Evolutionary conservation across 2,113 vertebrate genomes (phyloP), one percentile per base, ranked within the genome.

Genomic region (Stegostoma tigrinum): DNA sequence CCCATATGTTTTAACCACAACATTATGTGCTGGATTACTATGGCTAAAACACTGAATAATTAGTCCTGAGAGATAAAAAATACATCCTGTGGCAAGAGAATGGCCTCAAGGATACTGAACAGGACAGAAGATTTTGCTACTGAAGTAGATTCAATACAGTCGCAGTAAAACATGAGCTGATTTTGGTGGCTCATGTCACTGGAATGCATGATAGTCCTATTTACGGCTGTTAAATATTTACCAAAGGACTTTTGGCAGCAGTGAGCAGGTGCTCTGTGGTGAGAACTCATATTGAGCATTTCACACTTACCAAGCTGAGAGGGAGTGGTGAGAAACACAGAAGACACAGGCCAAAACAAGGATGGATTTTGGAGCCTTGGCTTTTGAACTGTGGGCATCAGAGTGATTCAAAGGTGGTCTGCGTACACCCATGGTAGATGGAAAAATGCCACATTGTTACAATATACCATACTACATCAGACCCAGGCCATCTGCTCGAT

Each of bases 171-270:
- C 72, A 95, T 95, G 64, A 95, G 94, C 67, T 34, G 45, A 34
- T 72, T 72, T 68, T 95, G 68, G 42, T 95, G 38, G 24, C 94
- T 95, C 94, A 95, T 27, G 27, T 72, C 67, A 95, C 94, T 30
- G 42, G 94, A 95, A 95, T 95, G 94, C 68, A 95, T 42, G 48
- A 27, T 15, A 93, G 42, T 14, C 5, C 67, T 95, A 48, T 48
- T 72, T 95, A 95, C 14, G 24, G 45, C 67, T 95, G 67, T 95
- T 95, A 95, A 95, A 72, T 75, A 95, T 75, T 95, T 95, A 95
- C 68, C 68, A 95, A 68, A 75, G 94, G 67, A 95, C 67, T 48
- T 15, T 3, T 52, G 30, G 45, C 66, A 45, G 61, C 94, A 72
- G 27, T 75, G 67, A 95, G 52, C 94, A 95, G 67, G 67, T 95